A percentile compares a stretch with the other conserved stretches of the same genome.
Evolutionary conservation across 2,797 vertebrate genomes (phyloP).

Genomic region (Anguilla pacifica): DNA sequence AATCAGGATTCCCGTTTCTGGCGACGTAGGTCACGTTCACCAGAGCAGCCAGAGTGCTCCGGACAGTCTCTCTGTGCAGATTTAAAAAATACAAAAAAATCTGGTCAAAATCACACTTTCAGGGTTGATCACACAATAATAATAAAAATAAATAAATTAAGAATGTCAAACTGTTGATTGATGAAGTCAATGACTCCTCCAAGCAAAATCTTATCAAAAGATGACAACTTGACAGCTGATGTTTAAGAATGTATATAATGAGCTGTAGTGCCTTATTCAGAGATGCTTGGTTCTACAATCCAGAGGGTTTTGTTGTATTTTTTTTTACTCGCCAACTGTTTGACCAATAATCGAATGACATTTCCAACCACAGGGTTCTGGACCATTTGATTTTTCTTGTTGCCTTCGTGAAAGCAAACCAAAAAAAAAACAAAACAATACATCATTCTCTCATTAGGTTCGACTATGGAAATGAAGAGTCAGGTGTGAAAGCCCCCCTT

Average conservation of each 20-base stretch:
- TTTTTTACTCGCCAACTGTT: no score
- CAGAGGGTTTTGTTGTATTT: no score
- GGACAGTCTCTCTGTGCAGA: conserved; percentile 70
- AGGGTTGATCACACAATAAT: neutral
- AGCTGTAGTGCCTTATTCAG: neutral
- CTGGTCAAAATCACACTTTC: neutral
- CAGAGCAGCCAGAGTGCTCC: conserved; percentile 68
- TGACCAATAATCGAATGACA: no score
- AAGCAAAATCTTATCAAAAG: neutral
- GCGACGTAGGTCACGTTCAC: conserved; percentile 75
- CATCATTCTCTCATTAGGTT: no score
- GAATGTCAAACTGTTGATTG: neutral
- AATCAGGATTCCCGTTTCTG: conserved; percentile 76
- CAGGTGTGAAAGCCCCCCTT: no score
- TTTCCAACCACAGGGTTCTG: no score
- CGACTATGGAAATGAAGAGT: no score
- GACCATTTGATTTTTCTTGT: no score
- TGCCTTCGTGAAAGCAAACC: no score
- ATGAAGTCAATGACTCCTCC: neutral
- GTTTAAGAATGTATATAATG: neutral
- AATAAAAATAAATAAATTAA: neutral
- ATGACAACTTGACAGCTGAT: neutral
- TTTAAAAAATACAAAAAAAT: no score
- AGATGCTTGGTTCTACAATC: no score
- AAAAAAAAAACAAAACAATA: no score